Conservation (phyloP, 2,113 vertebrate species). For the Fregata magnificens region DNA sequence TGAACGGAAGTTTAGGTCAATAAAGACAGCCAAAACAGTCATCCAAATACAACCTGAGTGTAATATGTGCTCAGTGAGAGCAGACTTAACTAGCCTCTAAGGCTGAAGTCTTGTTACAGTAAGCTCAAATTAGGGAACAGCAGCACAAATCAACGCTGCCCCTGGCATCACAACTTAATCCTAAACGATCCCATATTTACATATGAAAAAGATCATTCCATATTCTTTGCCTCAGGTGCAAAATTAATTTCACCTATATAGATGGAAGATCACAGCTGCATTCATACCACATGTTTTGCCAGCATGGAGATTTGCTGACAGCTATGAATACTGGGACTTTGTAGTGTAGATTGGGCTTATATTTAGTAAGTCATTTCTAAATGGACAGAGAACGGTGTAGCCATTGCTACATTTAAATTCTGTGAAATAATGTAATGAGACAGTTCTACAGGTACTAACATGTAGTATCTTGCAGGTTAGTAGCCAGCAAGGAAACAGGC, state of each 20-base stretch:
- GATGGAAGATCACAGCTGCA: neutral
- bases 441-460: neutral
- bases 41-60: fast-evolving
- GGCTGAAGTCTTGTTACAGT: neutral
- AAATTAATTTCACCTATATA: neutral
- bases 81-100: neutral
- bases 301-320: neutral
- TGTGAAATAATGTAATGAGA: neutral
- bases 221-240: neutral
- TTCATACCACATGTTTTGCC: neutral
- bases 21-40: neutral
- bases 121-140: neutral
- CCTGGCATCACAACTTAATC: neutral
- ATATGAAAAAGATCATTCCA: neutral
- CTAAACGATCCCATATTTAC: neutral
- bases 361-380: neutral
- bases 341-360: neutral
- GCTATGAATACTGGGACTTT: neutral
- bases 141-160: neutral
- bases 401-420: neutral
- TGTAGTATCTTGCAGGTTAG: neutral
- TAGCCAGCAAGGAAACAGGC: neutral
- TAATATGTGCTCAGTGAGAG: fast-evolving
- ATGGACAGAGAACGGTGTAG: neutral
- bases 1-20: neutral